Evolutionary conservation across 64 coral and sea anemone species (phyloP).

Genomic region (Pocillopora damicornis): DNA sequence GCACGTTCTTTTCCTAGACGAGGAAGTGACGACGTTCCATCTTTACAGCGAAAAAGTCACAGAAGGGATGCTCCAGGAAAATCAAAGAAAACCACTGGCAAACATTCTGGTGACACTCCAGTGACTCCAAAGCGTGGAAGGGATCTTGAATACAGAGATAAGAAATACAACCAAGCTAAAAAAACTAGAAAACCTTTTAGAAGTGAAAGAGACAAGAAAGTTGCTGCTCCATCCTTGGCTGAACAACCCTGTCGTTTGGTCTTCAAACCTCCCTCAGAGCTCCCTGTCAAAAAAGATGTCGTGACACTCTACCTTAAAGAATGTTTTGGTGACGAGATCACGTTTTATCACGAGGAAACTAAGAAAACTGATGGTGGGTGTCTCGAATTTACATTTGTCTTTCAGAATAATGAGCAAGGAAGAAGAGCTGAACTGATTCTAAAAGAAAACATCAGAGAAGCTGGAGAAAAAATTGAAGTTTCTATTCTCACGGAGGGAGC

Average conservation of each 20-base stretch:
- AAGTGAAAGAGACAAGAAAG: neutral
- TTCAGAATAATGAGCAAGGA: slow-evolving; percentile 34
- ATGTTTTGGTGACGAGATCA: slow-evolving; percentile 1
- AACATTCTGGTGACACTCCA: no score
- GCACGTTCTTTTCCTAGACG: no score
- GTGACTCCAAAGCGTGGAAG: no score
- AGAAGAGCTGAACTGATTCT: slow-evolving; percentile 31
- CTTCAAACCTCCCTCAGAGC: neutral
- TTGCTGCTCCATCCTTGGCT: no score
- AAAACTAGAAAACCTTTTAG: neutral
- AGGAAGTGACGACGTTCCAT: no score
- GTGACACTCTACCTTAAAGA: neutral
- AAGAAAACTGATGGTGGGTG: neutral
- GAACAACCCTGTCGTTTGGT: neutral
- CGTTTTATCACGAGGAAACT: neutral
- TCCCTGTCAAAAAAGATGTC: neutral
- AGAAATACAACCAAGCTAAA: neutral
- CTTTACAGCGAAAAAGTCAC: no score
- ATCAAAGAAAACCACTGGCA: no score
- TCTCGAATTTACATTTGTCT: slow-evolving; percentile 13
- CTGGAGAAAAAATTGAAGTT: slow-evolving; percentile 28
- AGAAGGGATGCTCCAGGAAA: no score
- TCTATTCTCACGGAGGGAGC: slow-evolving; percentile 4
- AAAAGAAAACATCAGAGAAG: slow-evolving; percentile 7
- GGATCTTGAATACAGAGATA: neutral